These are phyloP conservation scores for Gopherus flavomarginatus DNA, from an alignment of 2,113 vertebrate genomes.

Conservation along the genomic window DNA sequence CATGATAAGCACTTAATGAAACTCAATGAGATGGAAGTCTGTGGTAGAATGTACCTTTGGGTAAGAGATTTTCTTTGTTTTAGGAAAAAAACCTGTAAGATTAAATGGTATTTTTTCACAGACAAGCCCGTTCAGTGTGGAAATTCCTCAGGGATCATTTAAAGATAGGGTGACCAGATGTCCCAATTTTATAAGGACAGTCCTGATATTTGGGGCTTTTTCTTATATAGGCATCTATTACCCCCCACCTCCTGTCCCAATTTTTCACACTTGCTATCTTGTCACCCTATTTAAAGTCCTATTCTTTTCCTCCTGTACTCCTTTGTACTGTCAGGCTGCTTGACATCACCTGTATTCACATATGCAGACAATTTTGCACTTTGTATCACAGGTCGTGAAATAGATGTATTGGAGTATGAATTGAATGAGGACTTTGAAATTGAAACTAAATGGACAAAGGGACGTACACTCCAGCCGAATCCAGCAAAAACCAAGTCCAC, in stretches of 20 bases:
- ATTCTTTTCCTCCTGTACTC: background rate
- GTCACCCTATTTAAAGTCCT: background rate
- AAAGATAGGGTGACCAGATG: background rate
- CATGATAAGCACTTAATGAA: background rate
- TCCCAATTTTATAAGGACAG: no score
- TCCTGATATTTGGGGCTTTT: no score
- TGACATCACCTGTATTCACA: background rate
- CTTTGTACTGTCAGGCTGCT: background rate
- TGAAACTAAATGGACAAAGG: background rate
- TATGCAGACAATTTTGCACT: background rate
- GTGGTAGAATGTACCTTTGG: background rate
- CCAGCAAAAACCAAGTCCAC: background rate
- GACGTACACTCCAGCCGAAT: background rate
- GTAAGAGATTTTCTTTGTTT: background rate
- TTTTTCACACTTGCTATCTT: no score
- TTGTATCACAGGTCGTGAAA: background rate
- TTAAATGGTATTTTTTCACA: background rate
- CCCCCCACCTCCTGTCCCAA: no score
- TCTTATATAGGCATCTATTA: no score
- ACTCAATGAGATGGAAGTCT: background rate
- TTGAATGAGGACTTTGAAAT: background rate
- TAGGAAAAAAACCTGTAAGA: background rate
- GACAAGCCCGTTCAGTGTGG: background rate
- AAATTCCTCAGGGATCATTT: background rate
- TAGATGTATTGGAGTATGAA: background rate